Base-by-base conservation (phyloP, 2,888 invertebrate species). In the Drosophila cognata region DNA sequence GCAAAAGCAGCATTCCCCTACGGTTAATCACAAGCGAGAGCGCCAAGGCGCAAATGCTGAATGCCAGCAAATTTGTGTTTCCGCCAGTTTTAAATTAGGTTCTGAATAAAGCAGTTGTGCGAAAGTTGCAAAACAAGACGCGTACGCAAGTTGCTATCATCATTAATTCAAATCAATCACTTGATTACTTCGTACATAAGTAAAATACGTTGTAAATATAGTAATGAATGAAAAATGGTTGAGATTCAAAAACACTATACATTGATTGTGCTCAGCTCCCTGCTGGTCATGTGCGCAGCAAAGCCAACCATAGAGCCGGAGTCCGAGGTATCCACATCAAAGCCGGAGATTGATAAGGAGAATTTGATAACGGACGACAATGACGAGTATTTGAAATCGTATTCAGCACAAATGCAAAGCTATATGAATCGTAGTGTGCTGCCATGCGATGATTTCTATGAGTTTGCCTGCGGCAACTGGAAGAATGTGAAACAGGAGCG, bases 381-480 rank as follows among this genome's bases (percentile, higher is more conserved):
- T 3, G 28, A 6, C 0, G 77, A 82, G 7, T 88, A 74, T 38
- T 74, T 91, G 0, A 74, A 74, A 33, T 46, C 78, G n/a, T 92
- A 92, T 77, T 88, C 91, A 0, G 62, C 64, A 0, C 64, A 81
- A 52, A 89, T 93, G 91, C 60, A 86, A 46, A 88, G 85, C 25
- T 92, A 83, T 38, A 92, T 92, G 92, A 92, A 92, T 63, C 67
- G 48, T 2, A 86, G 84, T 6, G 89, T 89, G 7, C 64, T 83
- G 28, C 92, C 92, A 0, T 92, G 93, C 46, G 88, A 92, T 13
- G 91, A 93, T 58, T 93, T 92, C 60, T 93, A 92, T 43, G 91
- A 92, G 61, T 92, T 84, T 59, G 91, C 93, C 0, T 92, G 93
- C 29, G 92, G 92, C 10, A 92, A 92, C 67, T 92, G 91, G 90